Evolutionary conservation across 2,797 vertebrate genomes (phyloP).

Genomic region (Miichthys miiuy): DNA sequence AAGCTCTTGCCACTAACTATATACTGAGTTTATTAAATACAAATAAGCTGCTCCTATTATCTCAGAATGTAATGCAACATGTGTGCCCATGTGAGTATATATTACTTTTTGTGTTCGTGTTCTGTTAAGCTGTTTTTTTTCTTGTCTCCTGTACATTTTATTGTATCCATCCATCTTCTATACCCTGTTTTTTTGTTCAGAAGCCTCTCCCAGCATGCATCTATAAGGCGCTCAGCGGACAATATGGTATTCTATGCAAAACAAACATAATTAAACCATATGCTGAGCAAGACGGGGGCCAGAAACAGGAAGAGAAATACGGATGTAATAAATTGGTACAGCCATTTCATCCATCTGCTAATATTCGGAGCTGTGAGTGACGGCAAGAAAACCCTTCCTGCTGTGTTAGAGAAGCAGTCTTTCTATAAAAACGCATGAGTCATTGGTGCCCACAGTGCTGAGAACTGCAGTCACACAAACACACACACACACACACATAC

Average conservation of each 20-base stretch:
- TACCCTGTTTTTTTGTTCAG: background rate
- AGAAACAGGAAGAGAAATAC: conserved; percentile 22
- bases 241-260: background rate
- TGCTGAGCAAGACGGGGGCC: conserved; percentile 5
- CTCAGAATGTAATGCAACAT: background rate
- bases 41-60: background rate
- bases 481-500: conserved; percentile 12
- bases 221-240: background rate
- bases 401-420: conserved; percentile 45
- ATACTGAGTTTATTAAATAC: no score
- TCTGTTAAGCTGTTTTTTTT: background rate
- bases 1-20: no score
- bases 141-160: background rate
- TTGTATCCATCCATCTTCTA: background rate
- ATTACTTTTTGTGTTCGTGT: no score
- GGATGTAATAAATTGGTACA: conserved; percentile 36
- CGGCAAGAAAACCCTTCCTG: conserved; percentile 30
- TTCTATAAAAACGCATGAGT: conserved; percentile 60
- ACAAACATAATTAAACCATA: conserved; percentile 37
- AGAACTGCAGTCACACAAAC: conserved; percentile 34
- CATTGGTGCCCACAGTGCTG: conserved; percentile 53
- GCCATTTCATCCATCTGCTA: conserved; percentile 58
- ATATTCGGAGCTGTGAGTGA: conserved; percentile 50
- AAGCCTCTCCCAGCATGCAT: conserved; percentile 12
- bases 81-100: no score